phyloP scores from a whole-genome alignment of 92 coral and sea anemone species.

The Epizoanthus rinbou region DNA sequence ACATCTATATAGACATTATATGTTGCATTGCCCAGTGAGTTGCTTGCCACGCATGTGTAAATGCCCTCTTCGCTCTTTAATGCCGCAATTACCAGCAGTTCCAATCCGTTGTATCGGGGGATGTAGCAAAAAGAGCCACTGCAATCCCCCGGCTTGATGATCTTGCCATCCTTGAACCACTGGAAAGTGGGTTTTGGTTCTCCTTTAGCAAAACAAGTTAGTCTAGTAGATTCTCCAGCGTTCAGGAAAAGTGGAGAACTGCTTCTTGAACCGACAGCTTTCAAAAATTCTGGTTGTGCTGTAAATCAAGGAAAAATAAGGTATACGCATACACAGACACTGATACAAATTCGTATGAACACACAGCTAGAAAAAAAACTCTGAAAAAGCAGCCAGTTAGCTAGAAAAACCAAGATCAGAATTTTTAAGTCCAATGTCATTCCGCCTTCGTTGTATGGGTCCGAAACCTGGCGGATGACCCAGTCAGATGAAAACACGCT shows the following conservation, averaged over 20 bases:
- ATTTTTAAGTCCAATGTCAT: too few species aligned
- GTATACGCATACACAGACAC: background rate
- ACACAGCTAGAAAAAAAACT: background rate
- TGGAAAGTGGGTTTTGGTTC: slow-evolving; percentile 30
- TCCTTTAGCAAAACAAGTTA: slow-evolving; percentile 21
- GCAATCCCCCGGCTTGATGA: background rate
- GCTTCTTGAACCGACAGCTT: slow-evolving; percentile 11
- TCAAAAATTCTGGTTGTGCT: slow-evolving; percentile 30
- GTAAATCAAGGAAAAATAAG: background rate
- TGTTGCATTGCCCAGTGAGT: background rate
- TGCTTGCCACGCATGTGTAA: slow-evolving; percentile 18
- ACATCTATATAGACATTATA: slow-evolving; percentile 5
- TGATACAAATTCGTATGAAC: background rate
- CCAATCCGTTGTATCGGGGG: slow-evolving; percentile 13
- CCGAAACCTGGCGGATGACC: too few species aligned
- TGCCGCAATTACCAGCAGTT: background rate
- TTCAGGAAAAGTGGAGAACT: slow-evolving; percentile 9
- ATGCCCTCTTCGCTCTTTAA: slow-evolving; percentile 8
- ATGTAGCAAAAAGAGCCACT: background rate
- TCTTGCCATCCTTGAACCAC: slow-evolving; percentile 29
- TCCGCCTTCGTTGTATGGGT: too few species aligned
- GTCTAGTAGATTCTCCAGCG: slow-evolving; percentile 17
- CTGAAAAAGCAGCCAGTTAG: background rate
- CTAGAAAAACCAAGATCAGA: too few species aligned
- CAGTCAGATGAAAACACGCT: too few species aligned